Evolutionary conservation across 2,113 vertebrate species (phyloP).

Genomic region (Dasyprocta punctata): DNA sequence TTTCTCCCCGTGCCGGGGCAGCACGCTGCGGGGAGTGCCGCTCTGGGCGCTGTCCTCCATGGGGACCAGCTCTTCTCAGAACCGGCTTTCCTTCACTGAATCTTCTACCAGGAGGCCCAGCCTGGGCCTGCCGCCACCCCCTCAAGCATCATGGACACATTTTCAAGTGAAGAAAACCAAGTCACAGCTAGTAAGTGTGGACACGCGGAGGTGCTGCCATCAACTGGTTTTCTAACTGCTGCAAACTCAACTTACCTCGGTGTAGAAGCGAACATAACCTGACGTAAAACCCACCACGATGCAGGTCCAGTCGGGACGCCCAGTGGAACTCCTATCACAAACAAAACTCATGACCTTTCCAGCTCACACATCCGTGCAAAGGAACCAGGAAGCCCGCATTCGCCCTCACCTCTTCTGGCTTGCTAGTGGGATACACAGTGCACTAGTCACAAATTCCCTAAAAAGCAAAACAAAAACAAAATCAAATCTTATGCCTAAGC

Average conservation of each 20-base stretch:
- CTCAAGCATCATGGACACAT: background rate
- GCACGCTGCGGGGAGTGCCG: no score
- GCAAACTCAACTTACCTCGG: conserved; percentile 90
- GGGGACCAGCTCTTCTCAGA: background rate
- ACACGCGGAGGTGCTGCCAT: accelerated
- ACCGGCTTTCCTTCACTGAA: background rate
- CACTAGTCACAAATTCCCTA: conserved; percentile 95
- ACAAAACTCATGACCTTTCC: conserved; percentile 36
- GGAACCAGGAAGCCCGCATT: background rate
- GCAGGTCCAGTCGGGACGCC: conserved; percentile 98
- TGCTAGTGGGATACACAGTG: conserved; percentile 95
- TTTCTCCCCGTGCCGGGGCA: background rate
- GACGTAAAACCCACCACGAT: conserved; percentile 97
- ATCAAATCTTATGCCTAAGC: background rate
- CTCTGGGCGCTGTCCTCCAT: background rate
- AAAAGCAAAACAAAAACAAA: conserved; percentile 57
- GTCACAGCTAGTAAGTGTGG: background rate
- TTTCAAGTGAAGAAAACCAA: background rate
- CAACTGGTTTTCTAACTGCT: background rate
- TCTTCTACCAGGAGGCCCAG: background rate
- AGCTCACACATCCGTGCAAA: background rate
- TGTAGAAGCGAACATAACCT: conserved; percentile 97
- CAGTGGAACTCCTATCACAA: conserved; percentile 94
- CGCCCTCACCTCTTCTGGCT: conserved; percentile 97
- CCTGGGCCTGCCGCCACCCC: background rate